These are phyloP conservation scores for Sebastes vulpes DNA, from an alignment of 2,797 vertebrate genomes.

Conservation along the genomic window DNA sequence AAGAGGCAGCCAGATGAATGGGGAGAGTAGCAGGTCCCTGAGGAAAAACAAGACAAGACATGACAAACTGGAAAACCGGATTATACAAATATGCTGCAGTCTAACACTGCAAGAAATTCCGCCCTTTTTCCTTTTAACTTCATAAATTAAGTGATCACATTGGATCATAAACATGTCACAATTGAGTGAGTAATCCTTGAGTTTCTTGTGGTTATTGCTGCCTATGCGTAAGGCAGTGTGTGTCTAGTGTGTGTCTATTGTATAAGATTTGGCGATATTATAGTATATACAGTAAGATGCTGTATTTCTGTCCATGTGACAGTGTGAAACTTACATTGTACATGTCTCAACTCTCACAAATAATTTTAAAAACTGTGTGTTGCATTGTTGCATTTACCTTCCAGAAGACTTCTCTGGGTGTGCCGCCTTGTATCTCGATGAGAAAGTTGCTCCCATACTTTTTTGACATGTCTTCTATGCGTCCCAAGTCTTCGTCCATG, in stretches of 20 bases:
- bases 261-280: not conserved
- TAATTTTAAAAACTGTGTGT: not conserved
- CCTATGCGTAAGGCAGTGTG: not conserved
- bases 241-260: no score
- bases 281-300: not conserved
- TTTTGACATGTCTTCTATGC: slow-evolving; percentile 32
- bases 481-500: slow-evolving; percentile 52
- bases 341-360: not conserved
- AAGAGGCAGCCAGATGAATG: slow-evolving; percentile 81
- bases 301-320: not conserved
- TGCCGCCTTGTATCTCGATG: not conserved
- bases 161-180: not conserved
- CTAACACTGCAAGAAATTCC: not conserved
- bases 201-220: not conserved
- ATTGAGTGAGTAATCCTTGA: no score
- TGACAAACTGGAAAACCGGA: not conserved
- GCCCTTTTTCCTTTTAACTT: not conserved
- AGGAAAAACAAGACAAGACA: slow-evolving; percentile 17
- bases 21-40: slow-evolving; percentile 63
- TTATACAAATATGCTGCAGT: not conserved
- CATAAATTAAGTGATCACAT: not conserved
- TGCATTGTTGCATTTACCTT: slow-evolving; percentile 50
- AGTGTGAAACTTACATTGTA: not conserved
- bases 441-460: slow-evolving; percentile 30
- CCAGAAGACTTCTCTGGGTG: not conserved